Base-by-base conservation (phyloP, 2,888 invertebrate species). In the Cataglyphis albicans region DNA sequence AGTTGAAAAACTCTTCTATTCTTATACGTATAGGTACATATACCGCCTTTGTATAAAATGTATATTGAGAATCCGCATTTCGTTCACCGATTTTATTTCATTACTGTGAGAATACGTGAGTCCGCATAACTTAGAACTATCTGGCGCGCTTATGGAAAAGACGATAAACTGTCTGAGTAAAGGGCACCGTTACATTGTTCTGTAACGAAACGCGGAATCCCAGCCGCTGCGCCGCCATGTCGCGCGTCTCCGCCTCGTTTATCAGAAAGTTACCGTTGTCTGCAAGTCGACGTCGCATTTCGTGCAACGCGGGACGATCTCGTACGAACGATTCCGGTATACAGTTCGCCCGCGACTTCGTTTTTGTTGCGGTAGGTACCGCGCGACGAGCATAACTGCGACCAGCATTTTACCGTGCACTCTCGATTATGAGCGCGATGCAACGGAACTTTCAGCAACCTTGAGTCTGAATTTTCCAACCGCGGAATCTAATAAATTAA, bases 231-330 rank as follows among this genome's bases (percentile, higher is more conserved):
- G 57, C 38, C 35, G 10, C 73, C 32, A 44, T 32, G 52, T 18
- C 75, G 75, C 48, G 52, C 48, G 52, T 73, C 61, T 75, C 48
- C 75, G 75, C 65, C 75, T 75, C 75, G 75, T 75, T 75, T 75
- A 65, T 75, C 65, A 75, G 75, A 65, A 75, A 75, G 75, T 75
- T 75, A 75, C 65, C 65, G 48, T 64, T 75, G 63, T 75, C 64
- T 64, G 48, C 48, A 41, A 75, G 74, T 48, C 44, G 74, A 48
- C 48, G 74, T 74, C 48, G 52, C 65, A 29, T 57, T 38, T 15
- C 29, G 32, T 25, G 44, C 21, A 44, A 44, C 72, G 25, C 10
- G 15, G 9, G 9, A 29, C 18, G 72, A 32, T 7, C 35, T 59
- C 59, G 59, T 72, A 72, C 15, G 32, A 74, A 35, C 64, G 35